A percentile compares a stretch with the other conserved stretches of the same genome.
Evolutionary conservation across 2,113 vertebrate genomes (phyloP).

Genomic region (Cyprinus carpio): DNA sequence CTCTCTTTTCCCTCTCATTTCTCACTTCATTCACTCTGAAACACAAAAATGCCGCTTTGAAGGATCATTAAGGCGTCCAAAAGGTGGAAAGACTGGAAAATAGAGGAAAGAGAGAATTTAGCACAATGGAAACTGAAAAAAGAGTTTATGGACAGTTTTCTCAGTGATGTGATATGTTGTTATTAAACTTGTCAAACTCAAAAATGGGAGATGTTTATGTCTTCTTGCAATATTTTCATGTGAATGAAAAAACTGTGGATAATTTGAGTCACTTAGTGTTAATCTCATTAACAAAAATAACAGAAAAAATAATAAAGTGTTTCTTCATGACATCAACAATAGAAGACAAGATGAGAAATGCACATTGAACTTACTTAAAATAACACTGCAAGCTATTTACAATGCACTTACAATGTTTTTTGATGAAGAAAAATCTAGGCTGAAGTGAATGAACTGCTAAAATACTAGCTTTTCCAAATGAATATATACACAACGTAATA

Average conservation of each 20-base stretch:
- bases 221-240: neutral
- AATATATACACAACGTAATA: neutral
- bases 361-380: neutral
- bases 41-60: constrained; percentile 11
- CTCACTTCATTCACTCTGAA: neutral
- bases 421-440: neutral
- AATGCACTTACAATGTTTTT: neutral
- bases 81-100: constrained; percentile 46
- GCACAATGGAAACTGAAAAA: neutral
- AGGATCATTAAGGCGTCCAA: constrained; percentile 59
- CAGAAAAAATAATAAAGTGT: neutral
- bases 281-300: neutral
- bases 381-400: neutral
- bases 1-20: neutral
- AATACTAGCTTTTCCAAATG: neutral
- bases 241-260: neutral
- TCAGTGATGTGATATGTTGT: neutral
- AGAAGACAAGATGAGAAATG: neutral
- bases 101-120: neutral
- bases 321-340: neutral
- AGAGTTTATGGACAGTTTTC: neutral
- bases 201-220: neutral
- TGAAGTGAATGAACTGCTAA: too few relatives aligned
- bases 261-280: neutral
- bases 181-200: neutral